Evolutionary conservation across 1,140 invertebrate genomes (phyloP).

Genomic region (Augochlora pura): DNA sequence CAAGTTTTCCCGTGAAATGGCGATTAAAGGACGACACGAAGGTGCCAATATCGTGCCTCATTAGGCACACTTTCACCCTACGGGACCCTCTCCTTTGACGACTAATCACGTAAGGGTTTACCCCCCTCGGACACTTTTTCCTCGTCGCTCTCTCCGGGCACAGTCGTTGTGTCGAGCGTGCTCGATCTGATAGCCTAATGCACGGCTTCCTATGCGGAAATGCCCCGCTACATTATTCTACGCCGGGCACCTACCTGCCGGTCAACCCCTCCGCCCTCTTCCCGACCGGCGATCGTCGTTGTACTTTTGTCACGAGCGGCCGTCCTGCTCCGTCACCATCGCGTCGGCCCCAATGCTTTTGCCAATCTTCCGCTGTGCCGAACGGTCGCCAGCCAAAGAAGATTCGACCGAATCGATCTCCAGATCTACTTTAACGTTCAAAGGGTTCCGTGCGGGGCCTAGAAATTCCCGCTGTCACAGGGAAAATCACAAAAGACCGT

Average conservation of each 20-base stretch:
- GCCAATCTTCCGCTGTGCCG: conserved; percentile 4
- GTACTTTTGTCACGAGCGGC: conserved; percentile 75
- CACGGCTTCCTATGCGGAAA: conserved; percentile 80
- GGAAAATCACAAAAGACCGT: neutral
- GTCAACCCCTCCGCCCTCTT: conserved; percentile 33
- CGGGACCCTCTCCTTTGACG: conserved; percentile 59
- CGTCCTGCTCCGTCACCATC: conserved; percentile 45
- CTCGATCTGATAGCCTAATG: conserved; percentile 81
- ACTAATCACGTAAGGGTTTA: conserved; percentile 77
- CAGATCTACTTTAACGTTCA: conserved; percentile 7
- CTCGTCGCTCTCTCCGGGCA: conserved; percentile 62
- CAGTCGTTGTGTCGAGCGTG: conserved; percentile 74
- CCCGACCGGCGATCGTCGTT: conserved; percentile 54
- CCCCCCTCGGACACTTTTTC: conserved; percentile 62
- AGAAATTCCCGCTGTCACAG: neutral
- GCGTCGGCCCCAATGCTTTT: conserved; percentile 8
- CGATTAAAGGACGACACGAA: conserved; percentile 46
- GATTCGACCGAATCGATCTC: neutral
- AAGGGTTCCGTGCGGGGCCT: neutral
- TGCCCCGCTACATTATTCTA: conserved; percentile 77
- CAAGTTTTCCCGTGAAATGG: conserved; percentile 57
- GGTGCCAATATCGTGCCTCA: conserved; percentile 46
- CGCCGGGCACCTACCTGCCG: conserved; percentile 64
- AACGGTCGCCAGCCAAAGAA: neutral
- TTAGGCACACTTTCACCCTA: conserved; percentile 50